phyloP scores from a whole-genome alignment of 2,113 vertebrate species.

The Centrocercus urophasianus region DNA sequence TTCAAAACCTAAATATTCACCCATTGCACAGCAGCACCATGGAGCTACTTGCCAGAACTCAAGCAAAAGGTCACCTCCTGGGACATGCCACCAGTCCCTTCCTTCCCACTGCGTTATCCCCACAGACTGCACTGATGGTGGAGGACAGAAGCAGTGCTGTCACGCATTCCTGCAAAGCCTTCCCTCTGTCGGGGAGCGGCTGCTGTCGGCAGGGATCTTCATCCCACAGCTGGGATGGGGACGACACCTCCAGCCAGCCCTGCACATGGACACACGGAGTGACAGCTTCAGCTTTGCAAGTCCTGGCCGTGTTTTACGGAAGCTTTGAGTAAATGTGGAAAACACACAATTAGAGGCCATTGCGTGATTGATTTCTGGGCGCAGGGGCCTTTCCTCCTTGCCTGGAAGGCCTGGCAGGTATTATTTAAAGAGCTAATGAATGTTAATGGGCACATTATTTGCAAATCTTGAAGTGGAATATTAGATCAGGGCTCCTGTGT shows the following conservation, averaged over 20 bases:
- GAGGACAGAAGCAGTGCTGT: not conserved
- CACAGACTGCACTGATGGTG: not conserved
- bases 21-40: not conserved
- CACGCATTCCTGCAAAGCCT: not conserved
- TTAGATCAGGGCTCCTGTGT: slow-evolving; percentile 71
- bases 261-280: not conserved
- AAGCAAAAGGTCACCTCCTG: not conserved
- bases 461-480: slow-evolving; percentile 74
- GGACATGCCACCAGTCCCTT: not conserved
- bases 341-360: slow-evolving; percentile 54
- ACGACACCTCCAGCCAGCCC: not conserved
- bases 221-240: not conserved
- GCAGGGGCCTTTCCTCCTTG: slow-evolving; percentile 51
- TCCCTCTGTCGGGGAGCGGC: not conserved
- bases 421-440: slow-evolving; percentile 77
- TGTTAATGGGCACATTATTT: slow-evolving; percentile 75
- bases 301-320: slow-evolving; percentile 23
- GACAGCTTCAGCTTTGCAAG: slow-evolving; percentile 27
- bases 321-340: slow-evolving; percentile 22
- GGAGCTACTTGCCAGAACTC: not conserved
- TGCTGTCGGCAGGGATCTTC: not conserved
- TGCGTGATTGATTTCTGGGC: slow-evolving; percentile 56
- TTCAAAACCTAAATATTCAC: not conserved
- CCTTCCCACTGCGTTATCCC: not conserved
- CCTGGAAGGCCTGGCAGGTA: slow-evolving; percentile 71